Conservation (phyloP, 2,888 invertebrate genomes). For the Mimumesa dahlbomi region DNA sequence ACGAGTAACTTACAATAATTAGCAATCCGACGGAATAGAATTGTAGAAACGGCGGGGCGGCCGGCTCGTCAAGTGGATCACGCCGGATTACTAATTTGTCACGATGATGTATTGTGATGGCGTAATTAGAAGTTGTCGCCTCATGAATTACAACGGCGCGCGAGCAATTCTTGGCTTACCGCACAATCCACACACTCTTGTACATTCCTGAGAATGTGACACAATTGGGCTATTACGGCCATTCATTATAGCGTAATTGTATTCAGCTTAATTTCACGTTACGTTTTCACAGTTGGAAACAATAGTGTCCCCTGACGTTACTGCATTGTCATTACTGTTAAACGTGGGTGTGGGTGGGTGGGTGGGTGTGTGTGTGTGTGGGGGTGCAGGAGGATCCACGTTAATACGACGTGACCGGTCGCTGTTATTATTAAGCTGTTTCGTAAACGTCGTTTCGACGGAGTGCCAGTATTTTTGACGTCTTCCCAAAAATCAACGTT, state of each 20-base stretch:
- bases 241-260: constrained; percentile 65
- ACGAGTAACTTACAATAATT: constrained; percentile 9
- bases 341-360: constrained; percentile 29
- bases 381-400: neutral
- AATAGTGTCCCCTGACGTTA: constrained; percentile 54
- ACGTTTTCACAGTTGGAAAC: constrained; percentile 62
- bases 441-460: too few species aligned
- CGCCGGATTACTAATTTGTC: constrained; percentile 63
- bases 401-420: too few species aligned
- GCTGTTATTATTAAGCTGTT: neutral
- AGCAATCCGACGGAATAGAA: constrained; percentile 36
- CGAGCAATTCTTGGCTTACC: constrained; percentile 66
- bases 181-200: constrained; percentile 61
- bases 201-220: constrained; percentile 62
- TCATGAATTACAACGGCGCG: constrained; percentile 61
- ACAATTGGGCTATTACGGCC: constrained; percentile 67
- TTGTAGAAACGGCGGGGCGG: constrained; percentile 19
- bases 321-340: constrained; percentile 61
- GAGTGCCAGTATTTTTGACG: too few species aligned
- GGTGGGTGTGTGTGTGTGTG: too few species aligned
- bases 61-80: constrained; percentile 48
- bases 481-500: too few species aligned
- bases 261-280: constrained; percentile 66
- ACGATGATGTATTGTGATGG: constrained; percentile 64
- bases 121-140: constrained; percentile 67